Evolutionary conservation across 2,113 vertebrate genomes (phyloP).

Genomic region (Glaucidium brasilianum): DNA sequence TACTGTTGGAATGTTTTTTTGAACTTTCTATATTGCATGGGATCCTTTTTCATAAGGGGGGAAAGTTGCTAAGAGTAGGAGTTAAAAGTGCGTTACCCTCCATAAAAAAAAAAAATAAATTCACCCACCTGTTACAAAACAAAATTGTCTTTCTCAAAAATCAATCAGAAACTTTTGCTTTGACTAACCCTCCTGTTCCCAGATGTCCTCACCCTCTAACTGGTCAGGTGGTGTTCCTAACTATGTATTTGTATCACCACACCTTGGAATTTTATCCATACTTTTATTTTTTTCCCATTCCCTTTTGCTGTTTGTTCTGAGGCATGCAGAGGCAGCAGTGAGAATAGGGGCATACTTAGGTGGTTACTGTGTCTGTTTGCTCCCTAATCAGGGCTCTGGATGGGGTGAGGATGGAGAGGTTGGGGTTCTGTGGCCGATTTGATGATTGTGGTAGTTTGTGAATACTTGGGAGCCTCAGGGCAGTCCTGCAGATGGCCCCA

Average conservation of each 20-base stretch:
- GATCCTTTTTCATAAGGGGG: not conserved
- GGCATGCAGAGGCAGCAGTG: not conserved
- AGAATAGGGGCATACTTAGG: no score
- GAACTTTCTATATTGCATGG: not conserved
- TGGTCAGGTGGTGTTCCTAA: not conserved
- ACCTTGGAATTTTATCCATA: not conserved
- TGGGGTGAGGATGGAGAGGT: not conserved
- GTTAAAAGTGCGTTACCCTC: not conserved
- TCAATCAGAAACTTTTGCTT: not conserved
- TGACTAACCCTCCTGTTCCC: not conserved
- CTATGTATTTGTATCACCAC: not conserved
- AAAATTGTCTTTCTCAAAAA: not conserved
- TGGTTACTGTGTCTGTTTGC: not conserved
- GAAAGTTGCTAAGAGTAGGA: not conserved
- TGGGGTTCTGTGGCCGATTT: not conserved
- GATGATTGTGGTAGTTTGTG: not conserved
- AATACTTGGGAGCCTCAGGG: not conserved
- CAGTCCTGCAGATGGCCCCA: not conserved
- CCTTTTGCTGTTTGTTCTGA: not conserved
- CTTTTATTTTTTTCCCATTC: not conserved
- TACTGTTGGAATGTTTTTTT: not conserved
- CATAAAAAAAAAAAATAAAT: not conserved
- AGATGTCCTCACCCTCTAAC: not conserved
- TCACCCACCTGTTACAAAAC: accelerated
- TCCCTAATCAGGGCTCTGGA: not conserved